Conservation (phyloP, 2,888 invertebrate genomes). For the Tetropium fuscum region DNA sequence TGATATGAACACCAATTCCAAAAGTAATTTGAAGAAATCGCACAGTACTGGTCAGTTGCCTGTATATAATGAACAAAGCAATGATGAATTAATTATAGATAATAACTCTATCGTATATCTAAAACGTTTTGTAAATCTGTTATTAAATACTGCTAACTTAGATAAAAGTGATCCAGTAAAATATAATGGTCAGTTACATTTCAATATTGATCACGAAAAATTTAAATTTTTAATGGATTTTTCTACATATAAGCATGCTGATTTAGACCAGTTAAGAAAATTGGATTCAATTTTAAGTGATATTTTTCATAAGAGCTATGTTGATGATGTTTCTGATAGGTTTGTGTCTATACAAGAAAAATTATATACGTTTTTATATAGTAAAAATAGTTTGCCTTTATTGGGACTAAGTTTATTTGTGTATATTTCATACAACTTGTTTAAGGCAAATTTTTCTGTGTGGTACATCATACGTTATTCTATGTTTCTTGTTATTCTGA, state of each 20-base stretch:
- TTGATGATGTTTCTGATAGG: constrained; percentile 35
- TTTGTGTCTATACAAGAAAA: constrained; percentile 32
- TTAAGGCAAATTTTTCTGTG: constrained; percentile 42
- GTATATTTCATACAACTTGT: constrained; percentile 40
- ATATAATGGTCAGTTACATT: constrained; percentile 37
- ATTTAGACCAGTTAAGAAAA: constrained; percentile 39
- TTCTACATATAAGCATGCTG: constrained; percentile 26
- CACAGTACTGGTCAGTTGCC: not conserved
- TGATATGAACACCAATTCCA: constrained; percentile 44
- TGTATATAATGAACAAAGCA: not conserved
- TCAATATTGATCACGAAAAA: constrained; percentile 34
- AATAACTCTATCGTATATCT: constrained; percentile 33
- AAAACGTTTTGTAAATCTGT: constrained; percentile 40
- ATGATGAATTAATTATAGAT: too few species aligned
- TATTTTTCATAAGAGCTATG: constrained; percentile 33
- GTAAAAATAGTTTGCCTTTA: constrained; percentile 34
- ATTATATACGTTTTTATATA: constrained; percentile 33
- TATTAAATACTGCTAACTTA: constrained; percentile 39
- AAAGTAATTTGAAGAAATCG: constrained; percentile 28
- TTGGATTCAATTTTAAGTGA: constrained; percentile 45
- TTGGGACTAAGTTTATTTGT: constrained; percentile 30
- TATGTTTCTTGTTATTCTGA: constrained; percentile 37
- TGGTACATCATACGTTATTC: constrained; percentile 43
- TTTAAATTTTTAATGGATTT: constrained; percentile 42
- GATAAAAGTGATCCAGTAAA: constrained; percentile 31